phyloP scores from a whole-genome alignment of 2,797 vertebrate species.

The Sorex maritimensis region DNA sequence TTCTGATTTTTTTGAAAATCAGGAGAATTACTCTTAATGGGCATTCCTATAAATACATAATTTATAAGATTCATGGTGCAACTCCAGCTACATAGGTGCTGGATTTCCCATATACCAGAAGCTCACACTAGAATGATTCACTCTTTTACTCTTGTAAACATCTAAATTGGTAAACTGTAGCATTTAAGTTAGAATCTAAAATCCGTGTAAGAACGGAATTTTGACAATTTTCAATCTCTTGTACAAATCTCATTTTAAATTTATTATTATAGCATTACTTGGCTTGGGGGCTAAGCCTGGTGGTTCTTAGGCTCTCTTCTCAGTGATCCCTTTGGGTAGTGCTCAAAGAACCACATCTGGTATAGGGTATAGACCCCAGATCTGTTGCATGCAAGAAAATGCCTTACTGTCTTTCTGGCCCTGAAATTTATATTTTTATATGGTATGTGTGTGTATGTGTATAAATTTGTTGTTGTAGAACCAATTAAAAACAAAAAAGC shows the following conservation, averaged over 20 bases:
- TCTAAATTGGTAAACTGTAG: not conserved
- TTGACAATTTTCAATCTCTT: slow-evolving; percentile 55
- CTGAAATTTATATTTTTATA: slow-evolving; percentile 42
- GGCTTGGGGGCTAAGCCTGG: too few relatives aligned
- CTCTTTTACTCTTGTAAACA: not conserved
- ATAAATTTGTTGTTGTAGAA: not conserved
- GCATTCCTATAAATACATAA: not conserved
- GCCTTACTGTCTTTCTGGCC: not conserved
- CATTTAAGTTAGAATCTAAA: slow-evolving; percentile 18
- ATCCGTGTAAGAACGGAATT: not conserved
- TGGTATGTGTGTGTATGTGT: not conserved
- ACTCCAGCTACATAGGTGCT: too few relatives aligned
- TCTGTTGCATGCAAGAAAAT: too few relatives aligned
- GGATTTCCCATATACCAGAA: not conserved
- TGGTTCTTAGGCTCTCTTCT: too few relatives aligned
- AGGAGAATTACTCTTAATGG: not conserved
- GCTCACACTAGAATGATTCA: not conserved
- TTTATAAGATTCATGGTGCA: not conserved
- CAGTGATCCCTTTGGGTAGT: too few relatives aligned
- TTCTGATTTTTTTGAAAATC: slow-evolving; percentile 28
- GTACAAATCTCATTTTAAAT: not conserved
- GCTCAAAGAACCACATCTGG: too few relatives aligned
- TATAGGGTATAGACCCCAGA: too few relatives aligned
- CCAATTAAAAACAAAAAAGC: slow-evolving; percentile 40
- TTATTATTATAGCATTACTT: not conserved